A percentile compares a stretch with the other conserved stretches of the same genome.
Conservation (phyloP, 92 coral and sea anemone genomes). For the Hydrozoanthus gracilis region DNA sequence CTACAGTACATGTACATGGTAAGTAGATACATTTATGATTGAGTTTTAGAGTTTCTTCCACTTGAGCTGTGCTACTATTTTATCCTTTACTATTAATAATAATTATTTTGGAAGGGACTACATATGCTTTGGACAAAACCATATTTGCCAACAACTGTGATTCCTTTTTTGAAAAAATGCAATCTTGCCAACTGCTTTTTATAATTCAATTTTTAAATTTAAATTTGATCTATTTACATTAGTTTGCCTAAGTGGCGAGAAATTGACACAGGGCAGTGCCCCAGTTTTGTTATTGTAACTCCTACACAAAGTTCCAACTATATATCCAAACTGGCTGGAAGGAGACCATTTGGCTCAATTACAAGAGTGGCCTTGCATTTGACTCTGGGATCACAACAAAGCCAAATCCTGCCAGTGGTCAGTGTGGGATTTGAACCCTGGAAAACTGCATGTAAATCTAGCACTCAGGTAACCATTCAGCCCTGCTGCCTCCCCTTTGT, state of each 20-base stretch:
- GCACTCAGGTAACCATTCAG: no score
- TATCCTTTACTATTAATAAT: no score
- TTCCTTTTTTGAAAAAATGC: neutral
- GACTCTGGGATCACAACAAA: neutral
- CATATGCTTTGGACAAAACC: neutral
- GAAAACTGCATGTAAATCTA: no score
- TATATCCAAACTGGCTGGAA: neutral
- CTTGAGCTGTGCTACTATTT: no score
- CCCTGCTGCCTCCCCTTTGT: no score
- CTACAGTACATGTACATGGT: no score
- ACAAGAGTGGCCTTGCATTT: conserved; percentile 1
- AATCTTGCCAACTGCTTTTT: neutral
- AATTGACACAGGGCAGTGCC: neutral
- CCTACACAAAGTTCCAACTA: conserved; percentile 1
- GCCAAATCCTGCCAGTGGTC: neutral
- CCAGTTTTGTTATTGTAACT: neutral
- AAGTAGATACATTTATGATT: no score
- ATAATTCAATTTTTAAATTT: neutral
- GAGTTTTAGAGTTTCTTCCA: no score
- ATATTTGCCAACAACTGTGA: neutral
- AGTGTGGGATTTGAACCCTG: neutral
- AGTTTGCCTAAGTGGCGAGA: no score
- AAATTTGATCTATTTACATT: neutral
- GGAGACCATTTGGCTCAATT: neutral
- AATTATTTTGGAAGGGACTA: no score